A percentile compares a stretch with the other conserved stretches of the same genome.
These are phyloP conservation scores for Gastrophysa polygoni DNA, from an alignment of 2,888 invertebrate genomes.

Conservation along the genomic window DNA sequence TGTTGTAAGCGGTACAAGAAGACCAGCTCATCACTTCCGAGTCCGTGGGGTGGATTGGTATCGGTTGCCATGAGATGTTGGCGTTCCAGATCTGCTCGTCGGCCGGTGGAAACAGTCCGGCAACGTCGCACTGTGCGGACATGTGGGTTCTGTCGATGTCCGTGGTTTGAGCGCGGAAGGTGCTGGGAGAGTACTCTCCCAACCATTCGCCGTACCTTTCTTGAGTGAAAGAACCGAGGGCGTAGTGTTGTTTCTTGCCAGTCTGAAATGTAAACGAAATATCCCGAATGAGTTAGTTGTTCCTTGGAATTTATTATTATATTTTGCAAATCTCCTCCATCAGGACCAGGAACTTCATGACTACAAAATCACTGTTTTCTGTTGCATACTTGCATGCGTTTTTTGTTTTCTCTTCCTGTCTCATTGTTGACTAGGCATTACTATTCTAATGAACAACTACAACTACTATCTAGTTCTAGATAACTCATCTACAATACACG, in stretches of 20 bases:
- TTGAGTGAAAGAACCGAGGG: constrained; percentile 73
- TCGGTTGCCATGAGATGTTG: constrained; percentile 70
- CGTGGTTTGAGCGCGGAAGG: constrained; percentile 69
- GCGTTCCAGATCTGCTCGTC: constrained; percentile 64
- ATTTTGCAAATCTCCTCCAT: background rate
- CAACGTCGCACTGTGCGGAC: constrained; percentile 79
- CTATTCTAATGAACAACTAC: too few species aligned
- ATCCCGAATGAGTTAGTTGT: too few species aligned
- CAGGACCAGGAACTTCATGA: too few species aligned
- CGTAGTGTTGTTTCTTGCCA: constrained; percentile 74
- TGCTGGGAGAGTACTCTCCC: constrained; percentile 58
- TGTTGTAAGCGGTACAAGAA: constrained; percentile 14
- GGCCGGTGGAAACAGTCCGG: constrained; percentile 71
- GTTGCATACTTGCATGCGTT: too few species aligned
- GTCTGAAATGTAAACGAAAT: background rate
- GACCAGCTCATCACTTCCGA: constrained; percentile 55
- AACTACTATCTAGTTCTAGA: too few species aligned
- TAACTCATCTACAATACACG: too few species aligned
- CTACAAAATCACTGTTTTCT: too few species aligned
- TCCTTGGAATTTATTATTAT: background rate
- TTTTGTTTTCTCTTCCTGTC: too few species aligned
- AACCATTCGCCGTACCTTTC: constrained; percentile 68
- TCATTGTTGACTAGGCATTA: too few species aligned
- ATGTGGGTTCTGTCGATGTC: constrained; percentile 85
- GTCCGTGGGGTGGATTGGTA: constrained; percentile 68